phyloP scores from a whole-genome alignment of 1,140 invertebrate genomes.

The Ceratoteleas bidentatus region DNA sequence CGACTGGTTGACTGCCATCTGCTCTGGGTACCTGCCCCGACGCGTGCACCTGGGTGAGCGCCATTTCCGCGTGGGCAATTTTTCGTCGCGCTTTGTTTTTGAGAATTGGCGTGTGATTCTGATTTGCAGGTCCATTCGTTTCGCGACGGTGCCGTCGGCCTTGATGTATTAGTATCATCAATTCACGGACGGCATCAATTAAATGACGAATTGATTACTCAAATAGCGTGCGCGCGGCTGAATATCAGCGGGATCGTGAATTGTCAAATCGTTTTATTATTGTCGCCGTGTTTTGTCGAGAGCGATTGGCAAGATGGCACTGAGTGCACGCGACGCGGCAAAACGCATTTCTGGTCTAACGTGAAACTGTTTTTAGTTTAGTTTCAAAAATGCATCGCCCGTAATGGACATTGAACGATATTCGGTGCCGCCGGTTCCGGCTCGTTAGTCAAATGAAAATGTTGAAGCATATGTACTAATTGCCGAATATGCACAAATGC shows the following conservation, averaged over 20 bases:
- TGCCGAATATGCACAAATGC: not conserved
- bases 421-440: not conserved
- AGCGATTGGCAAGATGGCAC: conserved; percentile 9
- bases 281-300: conserved; percentile 17
- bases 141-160: conserved; percentile 7
- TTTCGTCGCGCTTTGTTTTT: conserved; percentile 26
- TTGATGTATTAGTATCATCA: conserved; percentile 55
- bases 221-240: conserved; percentile 22
- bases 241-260: conserved; percentile 20
- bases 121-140: conserved; percentile 34
- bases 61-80: conserved; percentile 29
- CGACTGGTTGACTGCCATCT: conserved; percentile 63
- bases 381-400: conserved; percentile 7
- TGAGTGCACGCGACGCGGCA: not conserved
- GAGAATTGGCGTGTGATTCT: conserved; percentile 30
- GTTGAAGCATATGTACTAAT: conserved; percentile 7
- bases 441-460: conserved; percentile 1
- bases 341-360: conserved; percentile 6
- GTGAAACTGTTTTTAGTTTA: conserved; percentile 5
- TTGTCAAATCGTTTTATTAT: conserved; percentile 49
- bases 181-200: conserved; percentile 44
- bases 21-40: conserved; percentile 52
- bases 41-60: conserved; percentile 53
- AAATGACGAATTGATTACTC: conserved; percentile 56
- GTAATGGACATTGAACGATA: conserved; percentile 10